Conservation (phyloP, 2,113 vertebrate species). For the Corythornis vintsioides region DNA sequence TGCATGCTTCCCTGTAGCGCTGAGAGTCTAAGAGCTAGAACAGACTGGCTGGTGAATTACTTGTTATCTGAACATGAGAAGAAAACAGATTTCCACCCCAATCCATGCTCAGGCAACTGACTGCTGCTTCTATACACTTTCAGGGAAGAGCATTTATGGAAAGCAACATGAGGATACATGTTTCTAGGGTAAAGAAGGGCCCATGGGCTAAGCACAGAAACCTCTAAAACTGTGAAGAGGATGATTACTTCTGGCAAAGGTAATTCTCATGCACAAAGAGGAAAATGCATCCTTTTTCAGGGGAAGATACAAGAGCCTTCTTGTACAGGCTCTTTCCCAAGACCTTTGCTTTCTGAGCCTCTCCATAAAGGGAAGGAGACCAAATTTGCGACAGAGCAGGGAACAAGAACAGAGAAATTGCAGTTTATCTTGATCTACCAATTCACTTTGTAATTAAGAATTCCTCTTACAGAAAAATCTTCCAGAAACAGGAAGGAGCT, state of each 20-base stretch:
- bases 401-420: background rate
- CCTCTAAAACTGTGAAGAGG: background rate
- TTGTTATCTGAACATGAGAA: background rate
- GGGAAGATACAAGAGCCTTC: background rate
- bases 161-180: background rate
- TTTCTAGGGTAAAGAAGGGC: background rate
- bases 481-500: conserved; percentile 33
- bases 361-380: background rate
- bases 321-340: background rate
- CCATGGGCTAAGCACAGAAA: background rate
- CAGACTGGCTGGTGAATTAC: background rate
- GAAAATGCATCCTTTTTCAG: background rate
- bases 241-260: background rate
- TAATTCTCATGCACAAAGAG: background rate
- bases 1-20: background rate
- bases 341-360: background rate
- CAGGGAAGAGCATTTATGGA: background rate
- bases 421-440: background rate
- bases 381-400: background rate
- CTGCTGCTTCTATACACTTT: background rate
- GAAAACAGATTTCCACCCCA: background rate
- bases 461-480: background rate
- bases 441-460: conserved; percentile 26
- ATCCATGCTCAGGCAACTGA: background rate
- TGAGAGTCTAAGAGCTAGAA: background rate